Base-by-base conservation (phyloP, 2,888 invertebrate genomes). In the Teleiodes luculella region DNA sequence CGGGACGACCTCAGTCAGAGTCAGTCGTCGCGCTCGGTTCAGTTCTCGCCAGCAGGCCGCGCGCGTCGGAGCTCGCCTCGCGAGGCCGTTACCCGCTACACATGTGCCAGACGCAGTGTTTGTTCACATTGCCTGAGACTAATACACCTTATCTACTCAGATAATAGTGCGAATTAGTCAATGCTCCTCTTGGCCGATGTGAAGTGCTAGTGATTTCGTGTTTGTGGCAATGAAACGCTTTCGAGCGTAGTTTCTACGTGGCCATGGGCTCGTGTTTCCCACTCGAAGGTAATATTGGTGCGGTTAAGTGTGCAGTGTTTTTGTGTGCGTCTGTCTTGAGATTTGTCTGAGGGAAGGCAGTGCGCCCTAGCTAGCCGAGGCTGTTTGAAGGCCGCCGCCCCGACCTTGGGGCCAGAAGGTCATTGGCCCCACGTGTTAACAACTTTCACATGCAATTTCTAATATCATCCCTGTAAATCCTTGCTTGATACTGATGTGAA, bases 361-460 rank as follows among this genome's bases (percentile, higher is more conserved):
- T 73, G 76, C 70, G 76, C 72, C 48, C 43, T 70, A 76, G 70
- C 78, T 80, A 81, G 83, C 78, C 85, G 81, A 85, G 86, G 81
- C 85, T 83, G 81, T 82, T 78, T 84, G 89, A 88, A 89, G 89
- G 89, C 89, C 88, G 86, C 79, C 81, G 80, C 72, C 76, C 75
- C 84, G 89, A 89, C 89, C 89, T 89, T 89, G 83, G 73, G 82
- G 80, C 74, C 80, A 79, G 82, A 86, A 86, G 87, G 86, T 88
- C 84, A 83, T 83, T 76, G 89, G 80, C 84, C 89, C 80, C 79
- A 74, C 76, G 78, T 81, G 82, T 78, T 78, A 74, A 68, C 71
- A 78, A 74, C 74, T 78, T 77, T 76, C 70, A 64, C 35, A 35
- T 81, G 76, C 76, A 67, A 72, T 76, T 76, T 72, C 61, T 68